Percentiles rank a stretch among this genome's conserved stretches.
phyloP scores from a whole-genome alignment of 2,113 vertebrate species.

The Ahaetulla prasina region DNA sequence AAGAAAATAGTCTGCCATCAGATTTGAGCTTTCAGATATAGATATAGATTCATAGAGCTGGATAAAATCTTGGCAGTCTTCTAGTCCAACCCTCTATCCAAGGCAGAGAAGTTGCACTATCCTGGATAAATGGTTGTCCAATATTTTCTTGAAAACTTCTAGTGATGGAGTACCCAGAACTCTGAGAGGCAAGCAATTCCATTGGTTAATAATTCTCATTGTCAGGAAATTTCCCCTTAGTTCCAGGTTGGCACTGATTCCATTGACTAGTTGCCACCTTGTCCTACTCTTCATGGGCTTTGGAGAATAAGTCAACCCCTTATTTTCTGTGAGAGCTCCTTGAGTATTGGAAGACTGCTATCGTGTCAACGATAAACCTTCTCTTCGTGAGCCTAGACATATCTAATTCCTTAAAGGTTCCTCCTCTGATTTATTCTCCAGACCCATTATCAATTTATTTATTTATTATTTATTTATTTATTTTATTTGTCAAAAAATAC shows the following conservation, averaged over 20 bases:
- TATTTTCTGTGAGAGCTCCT: background rate
- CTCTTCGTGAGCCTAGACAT: background rate
- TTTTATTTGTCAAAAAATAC: too few species aligned
- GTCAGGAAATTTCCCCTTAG: background rate
- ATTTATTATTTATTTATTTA: too few species aligned
- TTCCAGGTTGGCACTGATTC: background rate
- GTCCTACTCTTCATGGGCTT: background rate
- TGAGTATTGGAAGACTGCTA: background rate
- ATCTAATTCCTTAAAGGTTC: background rate
- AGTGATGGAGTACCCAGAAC: background rate
- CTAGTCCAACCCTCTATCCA: background rate
- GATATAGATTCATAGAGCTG: background rate
- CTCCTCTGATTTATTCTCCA: background rate
- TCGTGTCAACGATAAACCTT: background rate
- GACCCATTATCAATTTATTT: background rate
- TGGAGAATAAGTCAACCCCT: background rate
- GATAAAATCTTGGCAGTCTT: background rate
- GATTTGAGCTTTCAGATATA: background rate
- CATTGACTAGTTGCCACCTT: background rate
- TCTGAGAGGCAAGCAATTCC: background rate
- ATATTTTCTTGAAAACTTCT: background rate
- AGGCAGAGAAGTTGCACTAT: background rate
- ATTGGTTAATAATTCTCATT: background rate
- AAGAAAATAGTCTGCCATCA: background rate
- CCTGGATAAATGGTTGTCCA: background rate